Evolutionary conservation across 2,888 invertebrate genomes (phyloP).

Genomic region (Aphidius colemani): DNA sequence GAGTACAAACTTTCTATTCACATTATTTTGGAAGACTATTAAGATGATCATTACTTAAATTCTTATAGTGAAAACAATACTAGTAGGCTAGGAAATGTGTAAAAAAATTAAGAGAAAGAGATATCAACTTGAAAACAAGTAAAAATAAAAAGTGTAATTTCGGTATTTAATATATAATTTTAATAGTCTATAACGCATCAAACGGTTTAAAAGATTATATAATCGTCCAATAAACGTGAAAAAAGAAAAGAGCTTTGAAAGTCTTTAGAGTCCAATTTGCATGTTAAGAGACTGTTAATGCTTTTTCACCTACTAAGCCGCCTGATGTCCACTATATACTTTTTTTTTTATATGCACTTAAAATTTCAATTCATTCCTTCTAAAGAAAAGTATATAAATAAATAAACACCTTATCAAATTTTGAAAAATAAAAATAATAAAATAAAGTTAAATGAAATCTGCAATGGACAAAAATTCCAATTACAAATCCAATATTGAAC

Average conservation of each 20-base stretch:
- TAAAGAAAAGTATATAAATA: too few relatives aligned
- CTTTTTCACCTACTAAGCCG: conserved; percentile 52
- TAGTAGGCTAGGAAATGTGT: too few relatives aligned
- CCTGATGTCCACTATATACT: conserved; percentile 19
- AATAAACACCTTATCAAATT: too few relatives aligned
- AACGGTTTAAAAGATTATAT: conserved; percentile 48
- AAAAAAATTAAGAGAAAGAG: too few relatives aligned
- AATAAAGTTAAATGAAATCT: too few relatives aligned
- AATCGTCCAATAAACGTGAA: conserved; percentile 58
- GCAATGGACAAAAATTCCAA: too few relatives aligned
- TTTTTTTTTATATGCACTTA: conserved; percentile 22
- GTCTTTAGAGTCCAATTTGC: conserved; percentile 57
- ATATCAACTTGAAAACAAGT: conserved; percentile 1
- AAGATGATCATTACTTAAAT: too few relatives aligned
- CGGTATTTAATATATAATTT: not conserved
- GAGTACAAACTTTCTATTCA: too few relatives aligned
- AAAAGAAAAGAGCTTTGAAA: conserved; percentile 46
- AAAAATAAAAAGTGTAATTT: not conserved
- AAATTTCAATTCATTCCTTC: conserved; percentile 6
- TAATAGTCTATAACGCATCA: conserved; percentile 28
- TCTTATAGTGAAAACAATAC: too few relatives aligned
- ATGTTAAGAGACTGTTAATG: conserved; percentile 59
- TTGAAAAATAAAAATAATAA: too few relatives aligned
- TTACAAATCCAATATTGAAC: too few relatives aligned
- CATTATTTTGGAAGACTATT: too few relatives aligned